Evolutionary conservation across 1,140 invertebrate species (phyloP).

Genomic region (Metopolophium dirhodum): DNA sequence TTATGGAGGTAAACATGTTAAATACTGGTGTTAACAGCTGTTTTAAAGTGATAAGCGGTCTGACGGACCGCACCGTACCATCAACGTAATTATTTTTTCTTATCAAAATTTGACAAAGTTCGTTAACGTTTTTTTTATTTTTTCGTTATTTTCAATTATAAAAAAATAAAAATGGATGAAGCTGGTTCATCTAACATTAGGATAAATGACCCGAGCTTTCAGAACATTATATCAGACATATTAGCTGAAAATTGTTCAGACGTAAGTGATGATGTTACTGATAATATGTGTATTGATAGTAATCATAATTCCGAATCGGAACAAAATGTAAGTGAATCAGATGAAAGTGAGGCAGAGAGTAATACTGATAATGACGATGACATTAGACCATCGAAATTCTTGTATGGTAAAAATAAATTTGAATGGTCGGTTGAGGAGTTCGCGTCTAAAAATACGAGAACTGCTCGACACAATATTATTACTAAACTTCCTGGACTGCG

Average conservation of each 20-base stretch:
- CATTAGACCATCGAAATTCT: not conserved
- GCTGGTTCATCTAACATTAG: not conserved
- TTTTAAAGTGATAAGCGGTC: too few relatives aligned
- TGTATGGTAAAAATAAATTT: slow-evolving; percentile 28
- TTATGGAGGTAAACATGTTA: too few relatives aligned
- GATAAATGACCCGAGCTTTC: not conserved
- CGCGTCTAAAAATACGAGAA: not conserved
- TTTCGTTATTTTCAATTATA: too few relatives aligned
- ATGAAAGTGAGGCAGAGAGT: slow-evolving; percentile 17
- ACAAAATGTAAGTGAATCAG: not conserved
- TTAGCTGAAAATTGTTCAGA: not conserved
- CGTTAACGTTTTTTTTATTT: too few relatives aligned
- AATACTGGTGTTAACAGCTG: too few relatives aligned
- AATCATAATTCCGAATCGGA: slow-evolving; percentile 31
- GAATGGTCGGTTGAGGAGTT: slow-evolving; percentile 21
- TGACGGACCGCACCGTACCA: too few relatives aligned
- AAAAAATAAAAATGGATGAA: not conserved
- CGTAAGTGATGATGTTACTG: slow-evolving; percentile 26
- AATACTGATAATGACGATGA: slow-evolving; percentile 23
- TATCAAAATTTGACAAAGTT: too few relatives aligned
- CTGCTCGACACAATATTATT: slow-evolving; percentile 37
- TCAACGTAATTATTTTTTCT: too few relatives aligned
- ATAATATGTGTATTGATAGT: slow-evolving; percentile 7
- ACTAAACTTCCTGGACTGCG: slow-evolving; percentile 31
- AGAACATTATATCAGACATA: not conserved